Base-by-base conservation (phyloP, 1,140 invertebrate species). In the Leptopilina clavipes region DNA sequence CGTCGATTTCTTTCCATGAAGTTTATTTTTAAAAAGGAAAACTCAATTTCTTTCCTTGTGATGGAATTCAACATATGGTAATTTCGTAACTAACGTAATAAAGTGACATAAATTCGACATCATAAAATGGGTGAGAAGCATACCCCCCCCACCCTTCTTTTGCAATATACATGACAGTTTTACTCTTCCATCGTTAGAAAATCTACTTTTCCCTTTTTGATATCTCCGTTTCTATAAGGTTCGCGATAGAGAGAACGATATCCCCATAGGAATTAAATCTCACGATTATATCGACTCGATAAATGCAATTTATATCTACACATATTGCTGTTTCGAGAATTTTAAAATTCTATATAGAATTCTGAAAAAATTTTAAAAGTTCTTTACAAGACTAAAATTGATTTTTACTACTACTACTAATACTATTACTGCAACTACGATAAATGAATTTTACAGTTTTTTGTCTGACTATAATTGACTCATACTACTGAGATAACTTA, bases 71-170 rank as follows among this genome's bases (percentile, higher is more conserved):
- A 65, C 25, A n/a, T n/a, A n/a, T 65, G 25, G 22, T 31, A 65
- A 65, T 65, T 25, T 65, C 22, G 5, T 65, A 65, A 65, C 59
- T 65, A 65, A 65, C 25, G 59, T 65, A 65, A 65, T 65, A 65
- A 65, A 65, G 19, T 65, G 22, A n/a, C 59, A 65, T 65, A 65
- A 65, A 65, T 65, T 65, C 59, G 22, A 31, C 59, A 22, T 19
- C 22, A 65, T 65, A 65, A 65, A 65, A 22, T 65, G 59, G 2
- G 5, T n/a, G 5, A 31, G 25, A 65, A 65, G 59, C 22, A 59
- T 19, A 11, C 59, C 25, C 25, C 25, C 25, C n/a, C n/a, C n/a
- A n/a, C n/a, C n/a, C n/a, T n/a, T n/a, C n/a, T 65, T 65, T 65
- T 65, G 59, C 59, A 65, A 37, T 65, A 31, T 65, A 31, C 59